These are phyloP conservation scores for Pyrrhosoma nymphula DNA, from an alignment of 2,888 invertebrate genomes.

Conservation along the genomic window DNA sequence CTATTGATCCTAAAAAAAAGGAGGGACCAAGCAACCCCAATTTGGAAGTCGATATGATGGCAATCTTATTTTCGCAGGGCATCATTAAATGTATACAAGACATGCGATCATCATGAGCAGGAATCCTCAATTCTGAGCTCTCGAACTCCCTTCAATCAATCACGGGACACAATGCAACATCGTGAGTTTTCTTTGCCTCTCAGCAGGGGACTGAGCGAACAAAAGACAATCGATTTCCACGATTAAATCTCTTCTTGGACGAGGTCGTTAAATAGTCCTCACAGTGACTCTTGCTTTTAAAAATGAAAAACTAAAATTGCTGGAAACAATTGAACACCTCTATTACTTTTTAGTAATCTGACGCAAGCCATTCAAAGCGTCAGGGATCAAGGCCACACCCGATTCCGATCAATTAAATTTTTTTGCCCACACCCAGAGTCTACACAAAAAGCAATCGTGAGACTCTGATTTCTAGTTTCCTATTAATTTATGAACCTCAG, in stretches of 20 bases:
- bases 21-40: background rate
- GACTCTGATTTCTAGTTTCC: background rate
- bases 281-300: background rate
- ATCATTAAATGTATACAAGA: background rate
- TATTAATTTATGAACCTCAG: background rate
- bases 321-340: background rate
- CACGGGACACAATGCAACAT: background rate
- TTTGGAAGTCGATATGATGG: background rate
- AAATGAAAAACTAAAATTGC: background rate
- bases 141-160: background rate
- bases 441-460: background rate
- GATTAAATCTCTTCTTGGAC: constrained; percentile 9
- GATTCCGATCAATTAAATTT: background rate
- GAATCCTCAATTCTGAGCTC: background rate
- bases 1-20: too few relatives aligned
- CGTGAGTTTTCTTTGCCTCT: background rate
- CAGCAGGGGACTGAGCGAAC: background rate
- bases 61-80: background rate
- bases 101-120: background rate
- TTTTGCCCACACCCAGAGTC: background rate
- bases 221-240: constrained; percentile 17
- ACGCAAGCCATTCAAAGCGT: background rate
- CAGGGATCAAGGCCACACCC: background rate
- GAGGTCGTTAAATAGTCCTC: background rate
- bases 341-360: background rate